Base-by-base conservation (phyloP, 1,140 invertebrate species). In the Trichonephila clavipes region DNA sequence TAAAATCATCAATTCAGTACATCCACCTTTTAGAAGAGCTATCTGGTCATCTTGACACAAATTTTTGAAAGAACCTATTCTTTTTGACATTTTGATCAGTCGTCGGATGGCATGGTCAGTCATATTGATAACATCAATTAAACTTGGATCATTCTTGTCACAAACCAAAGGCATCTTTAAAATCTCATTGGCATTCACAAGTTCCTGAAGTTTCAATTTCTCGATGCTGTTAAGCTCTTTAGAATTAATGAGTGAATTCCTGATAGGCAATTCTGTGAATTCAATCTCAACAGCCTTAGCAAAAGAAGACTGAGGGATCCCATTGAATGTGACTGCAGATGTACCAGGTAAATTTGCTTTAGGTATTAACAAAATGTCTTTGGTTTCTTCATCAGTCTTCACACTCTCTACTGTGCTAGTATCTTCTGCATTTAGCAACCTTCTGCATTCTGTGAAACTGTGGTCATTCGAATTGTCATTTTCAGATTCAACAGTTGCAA, bases 1-100 rank as follows among this genome's bases (percentile, higher is more conserved):
- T 28, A 99, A 96, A 61, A 99, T 97, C 97, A 99, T 98, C 97
- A 99, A 98, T 96, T 99, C 98, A 88, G 98, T 98, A 94, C 98
- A 98, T 0, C 97, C 97, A 16, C 98, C 98, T 96, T 99, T 99
- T 0, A 99, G 95, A 19, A 99, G 96, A 24, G 98, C 98, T 81
- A 99, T 97, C 96, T 99, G 98, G 96, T 98, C 98, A 95, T 98
- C 98, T 95, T 98, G 98, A 95, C 98, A 98, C 97, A 98, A 97
- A 95, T 97, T 98, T 95, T 97, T 98, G 95, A 98, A 99, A 40
- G 97, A 97, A 94, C 97, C 97, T 64, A 99, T 98, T 95, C 98
- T 98, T 95, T 99, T 99, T 0, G 98, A 97, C 97, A 98, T 98
- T 95, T 98, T 98, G 95, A 99, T 99, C 34, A 99, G 96, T 64